These are phyloP conservation scores for Folsomia candida DNA, from an alignment of 2,888 invertebrate genomes.

Conservation along the genomic window DNA sequence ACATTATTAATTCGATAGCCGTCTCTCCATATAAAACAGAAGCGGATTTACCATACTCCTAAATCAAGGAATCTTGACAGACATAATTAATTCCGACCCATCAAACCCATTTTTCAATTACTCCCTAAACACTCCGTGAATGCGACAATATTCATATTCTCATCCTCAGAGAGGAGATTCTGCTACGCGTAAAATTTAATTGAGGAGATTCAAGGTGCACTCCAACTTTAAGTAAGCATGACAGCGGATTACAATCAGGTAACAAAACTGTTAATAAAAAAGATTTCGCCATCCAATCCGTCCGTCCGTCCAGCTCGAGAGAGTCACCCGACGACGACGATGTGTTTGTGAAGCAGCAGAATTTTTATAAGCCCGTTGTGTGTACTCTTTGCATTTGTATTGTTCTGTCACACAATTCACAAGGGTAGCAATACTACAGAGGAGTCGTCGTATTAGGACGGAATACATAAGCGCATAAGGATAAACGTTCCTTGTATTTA, in stretches of 20 bases:
- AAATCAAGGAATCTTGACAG: neutral
- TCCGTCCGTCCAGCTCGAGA: too few relatives aligned
- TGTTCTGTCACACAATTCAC: conserved; percentile 6
- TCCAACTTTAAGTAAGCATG: neutral
- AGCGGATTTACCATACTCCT: neutral
- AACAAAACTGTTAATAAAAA: neutral
- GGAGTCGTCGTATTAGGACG: neutral
- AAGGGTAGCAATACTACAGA: neutral
- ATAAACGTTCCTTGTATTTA: neutral
- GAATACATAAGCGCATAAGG: too few relatives aligned
- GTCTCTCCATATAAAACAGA: too few relatives aligned
- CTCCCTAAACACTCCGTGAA: neutral
- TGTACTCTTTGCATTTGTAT: neutral
- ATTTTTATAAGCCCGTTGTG: neutral
- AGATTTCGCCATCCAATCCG: neutral
- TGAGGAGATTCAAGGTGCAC: neutral
- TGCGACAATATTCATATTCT: neutral
- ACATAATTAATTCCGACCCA: neutral
- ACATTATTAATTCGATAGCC: too few relatives aligned
- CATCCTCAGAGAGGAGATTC: neutral
- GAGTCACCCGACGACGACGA: too few relatives aligned
- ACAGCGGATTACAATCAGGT: conserved; percentile 4
- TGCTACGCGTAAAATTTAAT: neutral
- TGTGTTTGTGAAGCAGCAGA: neutral
- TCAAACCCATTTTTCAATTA: conserved; percentile 3